Percentiles rank a stretch among this genome's conserved stretches.
These are phyloP conservation scores for Trinorchestia longiramus DNA, from an alignment of 1,140 invertebrate genomes.

Conservation along the genomic window DNA sequence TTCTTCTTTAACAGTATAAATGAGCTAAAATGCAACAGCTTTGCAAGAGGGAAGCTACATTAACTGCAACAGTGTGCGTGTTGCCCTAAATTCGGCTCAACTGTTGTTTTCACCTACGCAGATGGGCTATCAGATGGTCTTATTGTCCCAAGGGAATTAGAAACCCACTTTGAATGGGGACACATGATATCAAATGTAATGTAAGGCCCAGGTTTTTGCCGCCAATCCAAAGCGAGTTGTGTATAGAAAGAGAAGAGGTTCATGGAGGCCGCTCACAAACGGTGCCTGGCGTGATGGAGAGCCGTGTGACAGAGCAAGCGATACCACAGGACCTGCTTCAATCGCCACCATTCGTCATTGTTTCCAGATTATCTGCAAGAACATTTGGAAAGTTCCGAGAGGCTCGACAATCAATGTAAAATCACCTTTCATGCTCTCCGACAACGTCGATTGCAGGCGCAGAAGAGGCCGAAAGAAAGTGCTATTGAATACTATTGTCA, in stretches of 20 bases:
- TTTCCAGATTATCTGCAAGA: constrained; percentile 36
- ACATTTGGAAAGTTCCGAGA: constrained; percentile 26
- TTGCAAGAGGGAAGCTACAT: neutral
- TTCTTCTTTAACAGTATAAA: neutral
- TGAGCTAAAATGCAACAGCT: neutral
- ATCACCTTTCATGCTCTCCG: neutral
- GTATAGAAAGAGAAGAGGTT: neutral
- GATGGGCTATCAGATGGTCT: constrained; percentile 14
- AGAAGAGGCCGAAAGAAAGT: neutral
- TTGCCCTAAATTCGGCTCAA: neutral
- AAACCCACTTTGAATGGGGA: constrained; percentile 38
- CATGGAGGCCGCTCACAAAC: neutral
- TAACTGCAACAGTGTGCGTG: neutral
- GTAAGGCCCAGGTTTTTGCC: constrained; percentile 36
- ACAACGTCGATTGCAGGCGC: neutral
- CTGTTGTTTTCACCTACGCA: neutral
- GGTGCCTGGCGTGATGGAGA: constrained; percentile 29
- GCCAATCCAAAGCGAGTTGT: neutral
- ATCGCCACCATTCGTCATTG: constrained; percentile 37
- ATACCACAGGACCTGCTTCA: neutral
- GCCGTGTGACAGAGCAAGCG: constrained; percentile 3
- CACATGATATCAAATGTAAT: constrained; percentile 39
- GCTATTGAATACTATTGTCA: neutral
- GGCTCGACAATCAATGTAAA: constrained; percentile 20
- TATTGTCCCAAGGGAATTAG: constrained; percentile 42